These are phyloP conservation scores for Drosophila merina DNA, from an alignment of 2,888 invertebrate genomes.

Conservation along the genomic window DNA sequence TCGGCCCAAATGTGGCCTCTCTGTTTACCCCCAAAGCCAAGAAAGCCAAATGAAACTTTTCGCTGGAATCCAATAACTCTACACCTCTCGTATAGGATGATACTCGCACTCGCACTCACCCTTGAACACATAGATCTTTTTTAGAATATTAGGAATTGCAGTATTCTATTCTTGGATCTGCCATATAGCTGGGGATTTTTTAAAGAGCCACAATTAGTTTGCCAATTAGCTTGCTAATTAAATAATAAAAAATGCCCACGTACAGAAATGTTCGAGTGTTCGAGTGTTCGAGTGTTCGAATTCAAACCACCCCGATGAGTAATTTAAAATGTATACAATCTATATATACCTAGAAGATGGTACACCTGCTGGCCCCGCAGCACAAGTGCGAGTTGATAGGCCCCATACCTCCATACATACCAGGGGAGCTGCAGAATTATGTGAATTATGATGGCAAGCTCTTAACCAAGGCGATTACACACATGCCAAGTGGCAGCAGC, in stretches of 20 bases:
- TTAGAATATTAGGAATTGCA: conserved; percentile 21
- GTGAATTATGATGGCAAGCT: conserved; percentile 66
- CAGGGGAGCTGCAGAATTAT: conserved; percentile 30
- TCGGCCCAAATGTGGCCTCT: conserved; percentile 41
- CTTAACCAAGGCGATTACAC: conserved; percentile 52
- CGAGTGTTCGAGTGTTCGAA: background rate
- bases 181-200: conserved; percentile 32
- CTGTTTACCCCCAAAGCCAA: conserved; percentile 13
- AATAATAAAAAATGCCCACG: conserved; percentile 71
- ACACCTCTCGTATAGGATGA: conserved; percentile 24
- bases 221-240: conserved; percentile 81
- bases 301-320: conserved; percentile 63
- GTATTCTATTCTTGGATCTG: conserved; percentile 30
- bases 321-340: conserved; percentile 47
- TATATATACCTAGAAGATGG: conserved; percentile 23
- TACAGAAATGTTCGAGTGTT: conserved; percentile 2
- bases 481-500: conserved; percentile 44
- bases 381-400: conserved; percentile 73
- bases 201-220: conserved; percentile 52
- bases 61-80: conserved; percentile 61
- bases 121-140: background rate
- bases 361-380: conserved; percentile 74
- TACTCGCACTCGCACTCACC: background rate
- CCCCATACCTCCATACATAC: conserved; percentile 41
- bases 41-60: conserved; percentile 22